phyloP scores from a whole-genome alignment of 2,113 vertebrate species.

The Kryptolebias marmoratus region DNA sequence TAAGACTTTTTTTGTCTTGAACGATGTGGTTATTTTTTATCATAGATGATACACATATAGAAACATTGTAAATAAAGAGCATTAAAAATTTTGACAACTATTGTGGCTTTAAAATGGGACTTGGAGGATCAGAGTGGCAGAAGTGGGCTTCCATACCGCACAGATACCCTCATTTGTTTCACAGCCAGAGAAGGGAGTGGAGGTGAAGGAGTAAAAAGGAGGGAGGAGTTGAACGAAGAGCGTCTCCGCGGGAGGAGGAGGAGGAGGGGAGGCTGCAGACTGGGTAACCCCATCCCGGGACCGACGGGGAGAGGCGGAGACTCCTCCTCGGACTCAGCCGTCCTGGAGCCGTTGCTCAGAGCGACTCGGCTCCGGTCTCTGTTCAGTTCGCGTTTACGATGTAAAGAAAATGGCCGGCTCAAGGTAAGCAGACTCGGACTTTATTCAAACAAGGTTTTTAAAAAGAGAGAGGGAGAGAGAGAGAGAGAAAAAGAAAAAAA shows the following conservation, averaged over 20 bases:
- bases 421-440: constrained; percentile 56
- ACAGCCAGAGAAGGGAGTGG: background rate
- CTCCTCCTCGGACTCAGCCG: constrained; percentile 57
- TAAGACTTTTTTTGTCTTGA: no score
- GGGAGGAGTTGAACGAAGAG: background rate
- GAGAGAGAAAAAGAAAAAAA: no score
- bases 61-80: no score
- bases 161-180: background rate
- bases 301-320: constrained; percentile 75
- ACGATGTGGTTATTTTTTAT: no score
- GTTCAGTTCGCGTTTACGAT: constrained; percentile 62
- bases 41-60: no score
- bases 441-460: background rate
- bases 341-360: constrained; percentile 31
- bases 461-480: no score
- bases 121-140: no score
- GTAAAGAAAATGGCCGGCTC: constrained; percentile 80
- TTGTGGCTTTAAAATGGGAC: no score
- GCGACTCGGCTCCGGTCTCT: background rate
- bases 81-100: no score
- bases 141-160: no score
- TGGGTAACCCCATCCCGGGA: constrained; percentile 64
- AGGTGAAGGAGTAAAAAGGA: background rate
- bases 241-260: background rate
- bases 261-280: constrained; percentile 13